Evolutionary conservation across 1,140 invertebrate genomes (phyloP).

Genomic region (Microplitis demolitor): DNA sequence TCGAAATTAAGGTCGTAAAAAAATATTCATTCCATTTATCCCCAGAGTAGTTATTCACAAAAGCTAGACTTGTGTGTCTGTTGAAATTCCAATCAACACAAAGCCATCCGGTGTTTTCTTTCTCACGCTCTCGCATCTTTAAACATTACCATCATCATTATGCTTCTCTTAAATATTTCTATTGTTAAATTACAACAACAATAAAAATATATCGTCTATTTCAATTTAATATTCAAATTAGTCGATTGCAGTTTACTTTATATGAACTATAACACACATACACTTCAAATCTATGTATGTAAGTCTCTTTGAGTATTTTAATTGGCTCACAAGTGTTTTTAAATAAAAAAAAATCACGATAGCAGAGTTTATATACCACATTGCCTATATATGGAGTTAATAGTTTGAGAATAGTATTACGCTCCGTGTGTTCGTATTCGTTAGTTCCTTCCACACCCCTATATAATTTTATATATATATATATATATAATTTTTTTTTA

Average conservation of each 20-base stretch:
- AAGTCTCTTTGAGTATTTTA: conserved; percentile 39
- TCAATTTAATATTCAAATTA: too few species aligned
- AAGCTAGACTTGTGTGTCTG: neutral
- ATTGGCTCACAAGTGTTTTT: conserved; percentile 49
- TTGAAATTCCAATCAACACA: conserved; percentile 10
- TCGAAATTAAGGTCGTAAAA: neutral
- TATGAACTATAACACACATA: neutral
- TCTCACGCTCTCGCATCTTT: neutral
- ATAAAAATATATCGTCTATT: too few species aligned
- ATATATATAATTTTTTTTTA: too few species aligned
- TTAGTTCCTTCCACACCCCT: conserved; percentile 3
- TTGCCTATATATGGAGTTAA: neutral
- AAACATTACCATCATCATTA: too few species aligned
- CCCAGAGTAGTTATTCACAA: too few species aligned
- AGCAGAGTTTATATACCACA: neutral
- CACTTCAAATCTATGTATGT: neutral
- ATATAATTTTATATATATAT: neutral
- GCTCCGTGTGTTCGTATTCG: conserved; percentile 6
- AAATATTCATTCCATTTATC: neutral
- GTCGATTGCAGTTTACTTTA: too few species aligned
- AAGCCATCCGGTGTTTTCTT: neutral
- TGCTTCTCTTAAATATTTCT: too few species aligned
- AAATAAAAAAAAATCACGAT: conserved; percentile 34
- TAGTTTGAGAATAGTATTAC: neutral
- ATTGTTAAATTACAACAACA: too few species aligned